Conservation (phyloP, 2,888 invertebrate genomes). For the Odontocerum albicorne region DNA sequence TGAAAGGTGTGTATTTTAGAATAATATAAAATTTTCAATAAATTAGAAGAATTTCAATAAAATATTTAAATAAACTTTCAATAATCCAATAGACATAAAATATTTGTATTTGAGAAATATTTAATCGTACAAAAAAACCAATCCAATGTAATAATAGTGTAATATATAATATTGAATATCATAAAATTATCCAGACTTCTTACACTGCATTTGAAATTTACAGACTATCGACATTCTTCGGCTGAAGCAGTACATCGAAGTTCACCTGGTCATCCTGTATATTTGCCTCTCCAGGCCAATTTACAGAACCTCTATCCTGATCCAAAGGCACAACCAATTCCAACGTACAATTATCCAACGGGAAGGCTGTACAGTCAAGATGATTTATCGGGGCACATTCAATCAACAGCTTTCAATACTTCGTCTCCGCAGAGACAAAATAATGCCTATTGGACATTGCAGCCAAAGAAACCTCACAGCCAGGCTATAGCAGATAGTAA, state of each 20-base stretch:
- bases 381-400: constrained; percentile 3
- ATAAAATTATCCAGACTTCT: background rate
- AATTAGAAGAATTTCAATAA: too few relatives aligned
- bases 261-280: constrained; percentile 43
- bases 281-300: constrained; percentile 40
- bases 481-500: constrained; percentile 38
- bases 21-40: too few relatives aligned
- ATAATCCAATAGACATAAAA: too few relatives aligned
- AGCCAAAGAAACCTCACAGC: constrained; percentile 44
- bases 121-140: too few relatives aligned
- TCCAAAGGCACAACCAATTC: constrained; percentile 26
- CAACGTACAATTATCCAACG: constrained; percentile 33
- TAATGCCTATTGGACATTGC: constrained; percentile 63
- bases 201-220: too few relatives aligned
- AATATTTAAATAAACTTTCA: too few relatives aligned
- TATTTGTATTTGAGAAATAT: too few relatives aligned
- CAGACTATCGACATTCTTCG: constrained; percentile 69
- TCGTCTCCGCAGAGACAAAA: constrained; percentile 42
- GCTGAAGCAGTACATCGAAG: constrained; percentile 55
- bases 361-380: constrained; percentile 16
- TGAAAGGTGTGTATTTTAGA: too few relatives aligned
- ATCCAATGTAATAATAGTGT: too few relatives aligned
- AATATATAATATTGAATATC: too few relatives aligned
- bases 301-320: constrained; percentile 24
- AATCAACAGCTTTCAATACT: background rate